Percentiles rank a stretch among this genome's conserved stretches.
phyloP scores from a whole-genome alignment of 2,113 vertebrate species.

The Centropus unirufus region DNA sequence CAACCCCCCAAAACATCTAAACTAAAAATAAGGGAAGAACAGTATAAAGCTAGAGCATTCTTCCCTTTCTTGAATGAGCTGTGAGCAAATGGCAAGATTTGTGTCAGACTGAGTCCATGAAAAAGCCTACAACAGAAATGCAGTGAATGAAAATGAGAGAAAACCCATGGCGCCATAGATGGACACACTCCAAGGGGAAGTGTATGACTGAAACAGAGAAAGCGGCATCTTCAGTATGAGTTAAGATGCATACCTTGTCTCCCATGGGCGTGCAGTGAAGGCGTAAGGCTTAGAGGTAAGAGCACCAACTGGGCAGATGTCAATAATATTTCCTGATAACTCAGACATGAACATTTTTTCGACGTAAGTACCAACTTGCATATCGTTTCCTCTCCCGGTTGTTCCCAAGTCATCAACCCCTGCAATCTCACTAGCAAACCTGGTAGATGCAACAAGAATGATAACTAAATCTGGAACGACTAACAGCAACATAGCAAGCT shows the following conservation, averaged over 20 bases:
- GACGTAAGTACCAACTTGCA: constrained; percentile 96
- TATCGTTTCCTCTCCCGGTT: constrained; percentile 93
- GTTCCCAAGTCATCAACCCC: constrained; percentile 98
- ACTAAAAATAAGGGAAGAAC: neutral
- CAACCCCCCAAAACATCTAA: neutral
- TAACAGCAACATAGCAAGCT: neutral
- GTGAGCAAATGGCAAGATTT: neutral
- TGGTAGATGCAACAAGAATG: constrained; percentile 58
- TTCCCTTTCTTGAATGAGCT: neutral
- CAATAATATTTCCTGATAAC: constrained; percentile 95
- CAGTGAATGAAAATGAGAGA: neutral
- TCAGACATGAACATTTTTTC: constrained; percentile 99
- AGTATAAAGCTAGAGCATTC: neutral
- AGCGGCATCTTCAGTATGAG: neutral
- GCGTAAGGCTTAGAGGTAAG: constrained; percentile 98
- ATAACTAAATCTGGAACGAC: neutral
- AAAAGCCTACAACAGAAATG: neutral
- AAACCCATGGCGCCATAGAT: neutral
- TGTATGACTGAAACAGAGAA: neutral
- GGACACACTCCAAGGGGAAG: neutral
- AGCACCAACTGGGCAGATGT: constrained; percentile 96
- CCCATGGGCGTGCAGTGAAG: constrained; percentile 96
- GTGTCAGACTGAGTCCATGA: neutral
- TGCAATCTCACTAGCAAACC: constrained; percentile 96
- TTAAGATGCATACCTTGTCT: constrained; percentile 86